Evolutionary conservation across 1,140 invertebrate genomes (phyloP), one percentile per base, ranked within the genome.

Genomic region (Paracyclopina nana): DNA sequence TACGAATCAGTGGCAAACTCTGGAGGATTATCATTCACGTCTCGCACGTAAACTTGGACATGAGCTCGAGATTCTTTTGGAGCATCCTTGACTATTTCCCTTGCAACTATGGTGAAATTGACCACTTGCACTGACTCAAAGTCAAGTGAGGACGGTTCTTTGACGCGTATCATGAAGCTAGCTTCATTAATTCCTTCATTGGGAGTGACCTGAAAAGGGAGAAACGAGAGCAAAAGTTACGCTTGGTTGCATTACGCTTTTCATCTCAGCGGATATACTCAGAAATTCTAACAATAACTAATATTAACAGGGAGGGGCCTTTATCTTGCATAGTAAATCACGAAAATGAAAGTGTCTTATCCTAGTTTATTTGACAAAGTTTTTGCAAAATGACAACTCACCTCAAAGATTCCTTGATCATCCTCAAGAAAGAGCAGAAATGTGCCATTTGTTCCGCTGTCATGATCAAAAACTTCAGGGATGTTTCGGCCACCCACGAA

Each of bases 1-100:
- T 91, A 91, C 25, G 75, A 60, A 14, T 72, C 65, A 58, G 80
- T 72, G 0, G 72, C 76, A 60, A 95, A 95, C 62, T 83, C 78
- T 0, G 88, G 90, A 61, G 82, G 81, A 64, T 94, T 92, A 61
- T 95, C 90, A 60, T 95, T 94, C 61, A 82, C 76, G 67, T 96
- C 90, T 54, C 78, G 71, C 58, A 96, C 78, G 55, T 78, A 73
- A 40, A 94, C 76, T 9, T 75, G 80, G 2, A 95, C 78, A 30
- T 80, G 77, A 1, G 84, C 85, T n/a, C 72, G 65, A 60, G 78
- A 84, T 52, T 76, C 75, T 64, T 82, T 81, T 4, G 79, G 75
- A 41, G 74, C 70, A 54, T 68, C 65, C 55, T 75, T 67, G 52
- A 80, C 78, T 45, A 77, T 72, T 72, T 91, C 86, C 63, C 78